phyloP scores from a whole-genome alignment of 2,797 vertebrate genomes.

The Chloroceryle inda region DNA sequence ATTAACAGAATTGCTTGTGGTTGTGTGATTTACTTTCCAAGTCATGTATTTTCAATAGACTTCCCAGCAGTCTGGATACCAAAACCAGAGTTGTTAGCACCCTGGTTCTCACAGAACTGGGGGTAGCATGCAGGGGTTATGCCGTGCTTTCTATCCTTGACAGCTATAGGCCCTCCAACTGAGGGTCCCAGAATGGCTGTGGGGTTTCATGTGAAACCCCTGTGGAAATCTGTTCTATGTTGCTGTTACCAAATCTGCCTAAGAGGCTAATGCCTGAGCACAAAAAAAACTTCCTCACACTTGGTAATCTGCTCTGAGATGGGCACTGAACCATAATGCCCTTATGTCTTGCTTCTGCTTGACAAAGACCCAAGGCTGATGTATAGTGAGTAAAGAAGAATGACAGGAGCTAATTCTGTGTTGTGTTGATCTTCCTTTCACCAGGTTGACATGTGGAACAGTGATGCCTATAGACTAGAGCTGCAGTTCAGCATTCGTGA shows the following conservation, averaged over 20 bases:
- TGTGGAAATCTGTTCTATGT: rapidly evolving
- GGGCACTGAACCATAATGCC: not conserved
- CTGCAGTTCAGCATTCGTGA: conserved; percentile 72
- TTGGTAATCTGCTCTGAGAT: not conserved
- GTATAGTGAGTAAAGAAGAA: not conserved
- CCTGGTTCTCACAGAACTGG: not conserved
- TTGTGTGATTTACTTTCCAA: not conserved
- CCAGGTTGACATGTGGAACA: conserved; percentile 63
- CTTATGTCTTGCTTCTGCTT: not conserved
- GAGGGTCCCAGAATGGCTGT: not conserved
- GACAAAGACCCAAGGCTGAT: not conserved
- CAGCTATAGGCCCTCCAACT: not conserved
- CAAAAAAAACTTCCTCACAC: not conserved
- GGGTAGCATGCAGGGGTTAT: not conserved
- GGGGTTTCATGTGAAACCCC: not conserved
- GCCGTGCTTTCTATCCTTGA: not conserved
- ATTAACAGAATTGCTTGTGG: not conserved
- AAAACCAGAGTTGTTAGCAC: not conserved
- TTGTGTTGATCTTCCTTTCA: not conserved
- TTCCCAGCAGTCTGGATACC: not conserved
- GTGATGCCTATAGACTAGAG: not conserved
- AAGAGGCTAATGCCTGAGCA: not conserved
- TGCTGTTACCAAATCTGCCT: not conserved
- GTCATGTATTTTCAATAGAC: not conserved
- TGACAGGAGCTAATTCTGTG: no score